Evolutionary conservation across 2,888 invertebrate genomes (phyloP).

Genomic region (Dryomyza anilis): DNA sequence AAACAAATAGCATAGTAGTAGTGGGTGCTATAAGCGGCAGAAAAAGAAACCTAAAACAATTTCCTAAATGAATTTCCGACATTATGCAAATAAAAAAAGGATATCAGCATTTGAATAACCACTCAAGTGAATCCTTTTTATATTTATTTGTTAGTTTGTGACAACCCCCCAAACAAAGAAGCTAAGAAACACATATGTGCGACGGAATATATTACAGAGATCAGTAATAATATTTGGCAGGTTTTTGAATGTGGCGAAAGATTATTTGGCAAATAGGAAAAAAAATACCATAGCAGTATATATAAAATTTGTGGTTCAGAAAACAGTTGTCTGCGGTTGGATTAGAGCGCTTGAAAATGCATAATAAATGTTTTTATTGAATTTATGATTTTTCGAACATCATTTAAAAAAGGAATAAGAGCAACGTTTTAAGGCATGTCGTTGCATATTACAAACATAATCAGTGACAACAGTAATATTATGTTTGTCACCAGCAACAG

Average conservation of each 20-base stretch:
- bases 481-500: conserved; percentile 6
- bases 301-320: conserved; percentile 13
- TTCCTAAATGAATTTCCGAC: conserved; percentile 20
- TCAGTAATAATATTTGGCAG: too few species aligned
- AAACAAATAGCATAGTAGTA: too few species aligned
- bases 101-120: background rate
- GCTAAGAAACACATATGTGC: conserved; percentile 11
- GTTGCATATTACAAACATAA: background rate
- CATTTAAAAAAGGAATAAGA: background rate
- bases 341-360: background rate
- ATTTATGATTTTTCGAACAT: background rate
- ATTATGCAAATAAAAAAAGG: background rate
- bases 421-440: background rate
- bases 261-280: background rate
- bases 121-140: conserved; percentile 18
- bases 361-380: background rate
- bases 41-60: conserved; percentile 1
- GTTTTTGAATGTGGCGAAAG: background rate
- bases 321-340: conserved; percentile 23
- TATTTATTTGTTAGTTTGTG: too few species aligned
- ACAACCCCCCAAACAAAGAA: too few species aligned
- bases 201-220: conserved; percentile 14
- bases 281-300: too few species aligned
- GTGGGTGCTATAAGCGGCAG: background rate
- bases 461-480: background rate